Percentiles rank a stretch among this genome's conserved stretches.
These are phyloP conservation scores for Zonotrichia albicollis DNA, from an alignment of 2,797 vertebrate genomes.

Conservation along the genomic window DNA sequence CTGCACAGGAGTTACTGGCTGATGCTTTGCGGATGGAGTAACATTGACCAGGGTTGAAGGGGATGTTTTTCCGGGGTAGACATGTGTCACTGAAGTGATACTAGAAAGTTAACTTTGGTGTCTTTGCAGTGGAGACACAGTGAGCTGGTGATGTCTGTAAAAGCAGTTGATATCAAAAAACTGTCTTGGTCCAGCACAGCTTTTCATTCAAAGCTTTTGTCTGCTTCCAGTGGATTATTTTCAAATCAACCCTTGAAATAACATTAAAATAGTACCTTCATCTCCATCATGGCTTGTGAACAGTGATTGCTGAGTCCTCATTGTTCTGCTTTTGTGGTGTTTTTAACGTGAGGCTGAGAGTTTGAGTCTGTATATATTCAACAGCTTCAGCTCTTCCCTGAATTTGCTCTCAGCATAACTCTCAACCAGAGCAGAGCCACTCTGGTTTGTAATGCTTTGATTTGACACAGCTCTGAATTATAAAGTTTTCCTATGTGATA, in stretches of 20 bases:
- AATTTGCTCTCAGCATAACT: rapidly evolving
- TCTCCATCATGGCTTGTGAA: neutral
- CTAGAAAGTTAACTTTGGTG: neutral
- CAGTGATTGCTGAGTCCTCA: neutral
- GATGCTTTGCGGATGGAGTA: neutral
- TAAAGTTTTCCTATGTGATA: neutral
- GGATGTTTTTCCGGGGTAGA: neutral
- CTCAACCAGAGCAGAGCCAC: neutral
- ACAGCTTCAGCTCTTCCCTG: neutral
- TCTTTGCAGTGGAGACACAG: neutral
- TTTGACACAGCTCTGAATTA: neutral
- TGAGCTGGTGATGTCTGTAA: neutral
- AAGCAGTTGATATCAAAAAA: neutral
- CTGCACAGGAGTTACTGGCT: neutral
- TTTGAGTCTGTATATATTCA: rapidly evolving
- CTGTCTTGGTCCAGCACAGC: neutral
- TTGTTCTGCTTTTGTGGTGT: neutral
- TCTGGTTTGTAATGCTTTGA: neutral
- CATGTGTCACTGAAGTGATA: neutral
- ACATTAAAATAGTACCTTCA: neutral
- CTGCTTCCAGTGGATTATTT: neutral
- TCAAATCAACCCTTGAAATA: neutral
- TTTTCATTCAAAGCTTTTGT: neutral
- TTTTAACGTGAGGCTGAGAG: neutral
- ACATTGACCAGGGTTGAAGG: neutral